Percentiles rank a stretch among this genome's conserved stretches.
Evolutionary conservation across 2,888 invertebrate genomes (phyloP).

Genomic region (Schizaphis graminum): DNA sequence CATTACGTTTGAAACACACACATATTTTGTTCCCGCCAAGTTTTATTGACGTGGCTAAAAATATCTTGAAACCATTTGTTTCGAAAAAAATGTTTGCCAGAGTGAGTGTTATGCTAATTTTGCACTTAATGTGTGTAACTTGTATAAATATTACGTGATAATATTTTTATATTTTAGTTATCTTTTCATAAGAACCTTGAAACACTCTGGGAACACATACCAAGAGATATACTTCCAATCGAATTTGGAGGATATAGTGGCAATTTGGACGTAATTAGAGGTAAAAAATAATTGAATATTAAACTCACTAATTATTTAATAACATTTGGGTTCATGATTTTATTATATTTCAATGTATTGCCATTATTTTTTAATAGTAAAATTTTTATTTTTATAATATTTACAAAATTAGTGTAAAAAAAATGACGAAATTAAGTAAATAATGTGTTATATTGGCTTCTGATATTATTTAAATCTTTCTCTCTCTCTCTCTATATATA

Average conservation of each 20-base stretch:
- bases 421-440: not conserved
- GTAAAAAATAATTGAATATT: conserved; percentile 60
- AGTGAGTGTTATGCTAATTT: conserved; percentile 67
- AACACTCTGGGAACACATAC: conserved; percentile 67
- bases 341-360: not conserved
- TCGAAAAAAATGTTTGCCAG: conserved; percentile 69
- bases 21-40: conserved; percentile 69
- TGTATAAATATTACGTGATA: not conserved
- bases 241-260: conserved; percentile 68
- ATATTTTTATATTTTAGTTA: conserved; percentile 66
- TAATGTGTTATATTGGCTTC: not conserved
- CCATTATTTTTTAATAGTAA: not conserved
- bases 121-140: not conserved
- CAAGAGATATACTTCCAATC: conserved; percentile 67
- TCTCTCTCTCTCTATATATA: too few relatives aligned
- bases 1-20: conserved; percentile 68
- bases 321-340: too few relatives aligned
- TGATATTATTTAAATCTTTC: not conserved
- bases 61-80: conserved; percentile 69
- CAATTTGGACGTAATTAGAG: conserved; percentile 67
- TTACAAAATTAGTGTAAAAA: not conserved
- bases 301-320: not conserved
- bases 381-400: not conserved
- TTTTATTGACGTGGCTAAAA: conserved; percentile 68
- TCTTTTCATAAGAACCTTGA: conserved; percentile 68